A percentile compares a stretch with the other conserved stretches of the same genome.
Conservation (phyloP, 1,140 invertebrate genomes). For the Glossosoma conforme region DNA sequence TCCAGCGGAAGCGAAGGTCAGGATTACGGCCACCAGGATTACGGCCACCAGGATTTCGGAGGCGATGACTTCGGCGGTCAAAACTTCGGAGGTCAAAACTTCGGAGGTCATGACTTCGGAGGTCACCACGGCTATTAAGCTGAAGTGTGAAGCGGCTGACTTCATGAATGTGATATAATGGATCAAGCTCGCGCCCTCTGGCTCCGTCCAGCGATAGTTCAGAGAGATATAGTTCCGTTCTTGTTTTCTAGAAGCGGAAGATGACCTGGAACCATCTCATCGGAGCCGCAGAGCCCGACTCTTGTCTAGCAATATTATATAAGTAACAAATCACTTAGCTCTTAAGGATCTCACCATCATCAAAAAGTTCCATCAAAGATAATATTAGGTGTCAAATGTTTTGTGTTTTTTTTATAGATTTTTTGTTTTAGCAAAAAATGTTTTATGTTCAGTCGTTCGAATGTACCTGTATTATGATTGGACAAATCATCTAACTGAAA, state of each 20-base stretch:
- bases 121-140: conserved; percentile 27
- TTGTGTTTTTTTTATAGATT: too few species aligned
- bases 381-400: too few species aligned
- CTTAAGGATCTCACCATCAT: too few species aligned
- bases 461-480: conserved; percentile 25
- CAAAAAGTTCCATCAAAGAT: too few species aligned
- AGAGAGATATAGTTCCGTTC: conserved; percentile 30
- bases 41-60: too few species aligned
- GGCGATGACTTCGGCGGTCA: too few species aligned
- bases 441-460: conserved; percentile 23
- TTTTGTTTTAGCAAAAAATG: conserved; percentile 4
- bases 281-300: conserved; percentile 9
- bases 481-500: conserved; percentile 5
- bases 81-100: conserved; percentile 5
- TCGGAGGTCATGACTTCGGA: conserved; percentile 4
- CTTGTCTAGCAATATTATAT: too few species aligned
- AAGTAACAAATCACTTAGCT: too few species aligned
- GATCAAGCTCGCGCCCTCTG: conserved; percentile 10
- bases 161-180: conserved; percentile 28
- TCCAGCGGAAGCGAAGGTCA: conserved; percentile 44
- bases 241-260: conserved; percentile 19
- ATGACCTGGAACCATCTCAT: conserved; percentile 24
- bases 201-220: conserved; percentile 14
- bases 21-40: conserved; percentile 33
- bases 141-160: conserved; percentile 20